phyloP scores from a whole-genome alignment of 2,113 vertebrate species.

The Barbus barbus region DNA sequence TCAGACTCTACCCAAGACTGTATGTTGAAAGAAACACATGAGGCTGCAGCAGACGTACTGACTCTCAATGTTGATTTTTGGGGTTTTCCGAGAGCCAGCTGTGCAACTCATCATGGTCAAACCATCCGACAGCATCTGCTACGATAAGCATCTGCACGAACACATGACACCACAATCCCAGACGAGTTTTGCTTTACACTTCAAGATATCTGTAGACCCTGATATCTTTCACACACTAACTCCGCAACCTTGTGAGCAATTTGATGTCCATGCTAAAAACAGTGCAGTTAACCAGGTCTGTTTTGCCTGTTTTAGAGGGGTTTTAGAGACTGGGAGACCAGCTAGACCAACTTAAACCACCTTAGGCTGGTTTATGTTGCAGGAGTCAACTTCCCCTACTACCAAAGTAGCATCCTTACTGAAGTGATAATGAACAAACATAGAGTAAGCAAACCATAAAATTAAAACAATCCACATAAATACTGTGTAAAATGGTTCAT shows the following conservation, averaged over 20 bases:
- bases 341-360: neutral
- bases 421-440: neutral
- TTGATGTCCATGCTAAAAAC: neutral
- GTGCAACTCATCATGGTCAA: slow-evolving; percentile 42
- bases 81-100: slow-evolving; percentile 28
- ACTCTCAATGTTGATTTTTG: slow-evolving; percentile 12
- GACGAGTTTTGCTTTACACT: slow-evolving; percentile 12
- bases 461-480: neutral
- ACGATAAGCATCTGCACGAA: slow-evolving; percentile 54
- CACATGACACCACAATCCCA: slow-evolving; percentile 27
- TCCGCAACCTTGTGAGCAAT: neutral
- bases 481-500: too few relatives aligned
- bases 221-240: slow-evolving; percentile 24
- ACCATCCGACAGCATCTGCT: slow-evolving; percentile 57
- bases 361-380: neutral
- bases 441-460: neutral
- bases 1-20: slow-evolving; percentile 17
- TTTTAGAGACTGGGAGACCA: neutral
- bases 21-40: slow-evolving; percentile 31
- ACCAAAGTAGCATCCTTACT: neutral
- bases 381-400: neutral
- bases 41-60: slow-evolving; percentile 25
- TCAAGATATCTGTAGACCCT: slow-evolving; percentile 22
- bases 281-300: neutral
- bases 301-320: neutral